These are phyloP conservation scores for Alloscopus bannaensis DNA, from an alignment of 2,888 invertebrate species.

Conservation along the genomic window DNA sequence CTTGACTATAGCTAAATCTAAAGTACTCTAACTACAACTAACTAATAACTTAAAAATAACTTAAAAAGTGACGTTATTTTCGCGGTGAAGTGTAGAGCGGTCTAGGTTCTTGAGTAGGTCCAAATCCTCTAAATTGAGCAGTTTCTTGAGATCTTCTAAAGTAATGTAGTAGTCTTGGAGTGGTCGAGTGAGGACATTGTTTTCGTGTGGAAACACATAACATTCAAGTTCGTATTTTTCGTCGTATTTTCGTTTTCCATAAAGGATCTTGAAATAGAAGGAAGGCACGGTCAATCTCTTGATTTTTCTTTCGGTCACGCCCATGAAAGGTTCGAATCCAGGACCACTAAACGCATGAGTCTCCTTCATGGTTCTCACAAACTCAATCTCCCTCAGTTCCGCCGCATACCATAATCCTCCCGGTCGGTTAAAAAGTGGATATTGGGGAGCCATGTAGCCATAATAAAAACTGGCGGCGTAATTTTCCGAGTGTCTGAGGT, in stretches of 20 bases:
- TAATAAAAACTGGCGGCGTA: background rate
- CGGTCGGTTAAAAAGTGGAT: background rate
- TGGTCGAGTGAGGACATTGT: background rate
- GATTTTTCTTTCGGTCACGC: background rate
- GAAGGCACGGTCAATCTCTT: background rate
- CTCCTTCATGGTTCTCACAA: background rate
- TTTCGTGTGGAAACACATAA: background rate
- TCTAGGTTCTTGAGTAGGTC: background rate
- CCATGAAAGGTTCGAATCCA: background rate
- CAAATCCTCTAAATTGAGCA: background rate
- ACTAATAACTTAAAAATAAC: background rate
- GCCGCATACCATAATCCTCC: background rate
- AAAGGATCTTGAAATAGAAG: background rate
- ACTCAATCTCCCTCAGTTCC: background rate
- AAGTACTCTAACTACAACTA: background rate
- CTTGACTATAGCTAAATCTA: no score
- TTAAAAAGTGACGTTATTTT: background rate
- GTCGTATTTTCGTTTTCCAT: background rate
- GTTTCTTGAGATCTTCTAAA: background rate
- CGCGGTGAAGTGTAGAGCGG: background rate
- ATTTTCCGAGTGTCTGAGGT: background rate
- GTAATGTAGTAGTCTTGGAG: background rate
- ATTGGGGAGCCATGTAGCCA: background rate
- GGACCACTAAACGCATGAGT: background rate
- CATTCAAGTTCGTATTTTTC: background rate